phyloP scores from a whole-genome alignment of 2,888 invertebrate genomes.

The Graphium colonna region DNA sequence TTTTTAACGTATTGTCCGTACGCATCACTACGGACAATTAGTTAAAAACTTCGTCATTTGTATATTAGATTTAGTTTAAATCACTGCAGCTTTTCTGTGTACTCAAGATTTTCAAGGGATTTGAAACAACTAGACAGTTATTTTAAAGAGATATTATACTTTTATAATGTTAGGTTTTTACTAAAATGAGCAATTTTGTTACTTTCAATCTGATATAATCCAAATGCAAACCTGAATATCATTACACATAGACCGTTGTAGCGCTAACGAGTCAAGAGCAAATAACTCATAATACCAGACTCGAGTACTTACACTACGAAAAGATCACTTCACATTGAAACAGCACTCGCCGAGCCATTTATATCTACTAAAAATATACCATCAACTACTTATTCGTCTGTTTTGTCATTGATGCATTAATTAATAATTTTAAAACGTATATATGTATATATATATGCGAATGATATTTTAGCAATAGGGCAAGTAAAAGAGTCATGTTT shows the following conservation, averaged over 20 bases:
- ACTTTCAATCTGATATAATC: constrained; percentile 37
- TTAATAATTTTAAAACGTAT: neutral
- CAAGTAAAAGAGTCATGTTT: no score
- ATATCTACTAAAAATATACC: neutral
- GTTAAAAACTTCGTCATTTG: no score
- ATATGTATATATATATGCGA: no score
- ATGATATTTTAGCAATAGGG: no score
- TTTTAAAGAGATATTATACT: no score
- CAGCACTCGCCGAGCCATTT: constrained; percentile 20
- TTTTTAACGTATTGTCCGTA: no score
- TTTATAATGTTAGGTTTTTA: neutral
- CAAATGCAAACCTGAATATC: constrained; percentile 46
- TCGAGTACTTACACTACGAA: constrained; percentile 30
- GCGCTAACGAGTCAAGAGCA: constrained; percentile 61
- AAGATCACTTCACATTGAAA: constrained; percentile 29
- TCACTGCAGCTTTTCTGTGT: no score
- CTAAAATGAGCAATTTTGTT: neutral
- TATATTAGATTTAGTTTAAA: no score
- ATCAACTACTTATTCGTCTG: neutral
- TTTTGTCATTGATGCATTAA: constrained; percentile 3
- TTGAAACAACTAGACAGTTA: no score
- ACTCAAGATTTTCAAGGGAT: no score
- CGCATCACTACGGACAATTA: no score
- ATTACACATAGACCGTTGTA: constrained; percentile 57
- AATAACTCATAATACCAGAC: constrained; percentile 54